phyloP scores from a whole-genome alignment of 1,140 invertebrate genomes.

The Aplysia californica region DNA sequence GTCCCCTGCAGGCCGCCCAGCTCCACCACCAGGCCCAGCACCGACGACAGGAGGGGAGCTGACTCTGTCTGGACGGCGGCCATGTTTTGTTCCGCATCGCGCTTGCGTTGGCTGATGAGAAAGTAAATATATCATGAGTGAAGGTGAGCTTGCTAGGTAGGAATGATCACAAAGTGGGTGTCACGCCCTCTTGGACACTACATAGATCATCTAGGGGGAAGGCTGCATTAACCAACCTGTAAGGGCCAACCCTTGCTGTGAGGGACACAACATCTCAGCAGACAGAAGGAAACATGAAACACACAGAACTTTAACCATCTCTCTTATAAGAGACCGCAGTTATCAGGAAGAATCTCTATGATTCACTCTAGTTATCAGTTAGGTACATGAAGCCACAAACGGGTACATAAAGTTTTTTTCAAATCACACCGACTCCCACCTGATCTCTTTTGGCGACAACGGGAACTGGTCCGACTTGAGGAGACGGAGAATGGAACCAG shows the following conservation, averaged over 20 bases:
- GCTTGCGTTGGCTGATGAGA: background rate
- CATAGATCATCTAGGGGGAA: background rate
- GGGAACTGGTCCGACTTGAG: conserved; percentile 48
- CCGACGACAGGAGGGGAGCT: conserved; percentile 36
- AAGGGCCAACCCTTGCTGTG: background rate
- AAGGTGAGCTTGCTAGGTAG: background rate
- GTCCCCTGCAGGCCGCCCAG: conserved; percentile 50
- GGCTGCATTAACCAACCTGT: background rate
- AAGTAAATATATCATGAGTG: too few species aligned
- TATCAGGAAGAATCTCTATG: background rate
- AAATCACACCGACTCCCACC: conserved; percentile 14
- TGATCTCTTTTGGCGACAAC: conserved; percentile 39
- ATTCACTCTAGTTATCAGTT: background rate
- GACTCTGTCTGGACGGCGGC: conserved; percentile 29
- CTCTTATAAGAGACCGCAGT: background rate
- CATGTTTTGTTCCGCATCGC: conserved; percentile 6
- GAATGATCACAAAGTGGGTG: background rate
- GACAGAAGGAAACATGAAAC: too few species aligned
- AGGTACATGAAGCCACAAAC: background rate
- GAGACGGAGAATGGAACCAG: conserved; percentile 39
- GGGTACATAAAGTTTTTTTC: background rate
- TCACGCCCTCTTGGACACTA: background rate
- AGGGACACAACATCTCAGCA: background rate
- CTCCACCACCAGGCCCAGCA: conserved; percentile 52
- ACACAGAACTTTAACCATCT: background rate